Evolutionary conservation across 2,113 vertebrate species (phyloP).

Genomic region (Cavia aperea): DNA sequence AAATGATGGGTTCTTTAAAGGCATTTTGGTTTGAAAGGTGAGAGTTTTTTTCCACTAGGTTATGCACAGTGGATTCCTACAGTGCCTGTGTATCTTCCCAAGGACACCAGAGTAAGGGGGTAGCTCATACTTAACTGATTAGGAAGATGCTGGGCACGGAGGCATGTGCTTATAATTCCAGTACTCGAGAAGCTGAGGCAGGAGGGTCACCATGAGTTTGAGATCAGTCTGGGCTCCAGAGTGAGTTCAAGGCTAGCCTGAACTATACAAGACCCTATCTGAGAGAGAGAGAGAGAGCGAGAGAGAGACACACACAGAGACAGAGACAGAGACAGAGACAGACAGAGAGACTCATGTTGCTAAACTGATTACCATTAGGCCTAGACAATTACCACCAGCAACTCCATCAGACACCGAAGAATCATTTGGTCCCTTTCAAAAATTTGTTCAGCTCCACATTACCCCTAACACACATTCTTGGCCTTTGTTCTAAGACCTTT

Average conservation of each 20-base stretch:
- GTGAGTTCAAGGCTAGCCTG: background rate
- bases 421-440: background rate
- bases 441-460: background rate
- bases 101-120: background rate
- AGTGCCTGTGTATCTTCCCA: background rate
- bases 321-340: background rate
- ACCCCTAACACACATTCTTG: background rate
- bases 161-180: background rate
- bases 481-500: background rate
- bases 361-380: background rate
- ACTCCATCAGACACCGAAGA: background rate
- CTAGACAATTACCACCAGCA: background rate
- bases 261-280: background rate
- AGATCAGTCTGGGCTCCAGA: background rate
- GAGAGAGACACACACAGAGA: too few relatives aligned
- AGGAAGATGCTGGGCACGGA: background rate
- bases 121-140: background rate
- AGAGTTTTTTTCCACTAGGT: background rate
- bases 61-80: background rate
- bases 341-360: background rate
- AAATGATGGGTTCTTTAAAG: background rate
- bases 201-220: background rate
- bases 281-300: background rate
- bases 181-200: background rate
- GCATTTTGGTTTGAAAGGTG: slow-evolving; percentile 9